A percentile compares a stretch with the other conserved stretches of the same genome.
Evolutionary conservation across 1,140 invertebrate genomes (phyloP).

Genomic region (Euglossa dilemma): DNA sequence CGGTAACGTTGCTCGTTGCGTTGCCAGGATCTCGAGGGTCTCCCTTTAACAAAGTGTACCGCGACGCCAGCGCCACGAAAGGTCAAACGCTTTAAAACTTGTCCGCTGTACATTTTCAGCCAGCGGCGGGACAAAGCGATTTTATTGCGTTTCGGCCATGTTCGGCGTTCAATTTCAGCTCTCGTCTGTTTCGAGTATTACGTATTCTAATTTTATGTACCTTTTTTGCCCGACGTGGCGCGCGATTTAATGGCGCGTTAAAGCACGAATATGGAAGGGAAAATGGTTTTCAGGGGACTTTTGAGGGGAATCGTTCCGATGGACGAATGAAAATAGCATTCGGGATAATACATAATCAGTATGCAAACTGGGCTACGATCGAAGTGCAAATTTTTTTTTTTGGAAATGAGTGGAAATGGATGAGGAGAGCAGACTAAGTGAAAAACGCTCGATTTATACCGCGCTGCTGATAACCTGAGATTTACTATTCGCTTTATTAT

Average conservation of each 20-base stretch:
- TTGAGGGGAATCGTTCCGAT: not conserved
- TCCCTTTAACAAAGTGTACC: slow-evolving; percentile 32
- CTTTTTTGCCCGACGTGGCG: too few species aligned
- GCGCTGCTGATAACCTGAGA: not conserved
- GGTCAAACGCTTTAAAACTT: slow-evolving; percentile 55
- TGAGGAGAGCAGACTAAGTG: not conserved
- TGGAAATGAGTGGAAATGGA: slow-evolving; percentile 5
- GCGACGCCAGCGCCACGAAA: not conserved
- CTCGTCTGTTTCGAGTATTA: not conserved
- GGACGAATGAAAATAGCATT: not conserved
- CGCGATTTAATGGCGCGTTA: not conserved
- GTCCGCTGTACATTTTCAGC: not conserved
- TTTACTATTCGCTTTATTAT: not conserved
- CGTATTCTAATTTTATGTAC: not conserved
- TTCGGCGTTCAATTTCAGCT: slow-evolving; percentile 10
- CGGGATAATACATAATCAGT: not conserved
- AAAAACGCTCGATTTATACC: not conserved
- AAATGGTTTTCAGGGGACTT: not conserved
- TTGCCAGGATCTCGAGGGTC: slow-evolving; percentile 20
- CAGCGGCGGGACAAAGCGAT: slow-evolving; percentile 18
- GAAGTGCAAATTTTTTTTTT: slow-evolving; percentile 1
- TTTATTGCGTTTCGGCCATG: not conserved
- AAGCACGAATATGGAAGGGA: not conserved
- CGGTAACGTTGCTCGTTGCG: slow-evolving; percentile 36
- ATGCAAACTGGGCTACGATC: not conserved